phyloP scores from a whole-genome alignment of 2,113 vertebrate genomes.

The Tragelaphus scriptus region DNA sequence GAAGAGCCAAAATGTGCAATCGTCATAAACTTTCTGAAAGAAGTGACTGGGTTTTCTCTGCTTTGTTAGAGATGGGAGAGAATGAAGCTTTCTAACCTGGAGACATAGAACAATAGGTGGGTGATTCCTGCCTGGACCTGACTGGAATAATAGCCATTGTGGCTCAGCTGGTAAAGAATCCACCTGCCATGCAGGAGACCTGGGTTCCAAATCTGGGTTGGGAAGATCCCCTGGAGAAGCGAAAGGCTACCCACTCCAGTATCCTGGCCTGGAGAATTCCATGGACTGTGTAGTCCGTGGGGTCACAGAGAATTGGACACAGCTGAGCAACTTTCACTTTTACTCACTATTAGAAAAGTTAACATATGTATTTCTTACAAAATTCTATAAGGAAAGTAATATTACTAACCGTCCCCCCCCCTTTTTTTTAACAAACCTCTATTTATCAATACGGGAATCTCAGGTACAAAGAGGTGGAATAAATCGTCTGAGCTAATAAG shows the following conservation, averaged over 20 bases:
- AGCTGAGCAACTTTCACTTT: not conserved
- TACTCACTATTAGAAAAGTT: not conserved
- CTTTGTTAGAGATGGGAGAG: not conserved
- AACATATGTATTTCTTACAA: not conserved
- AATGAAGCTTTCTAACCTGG: not conserved
- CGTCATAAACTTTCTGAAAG: not conserved
- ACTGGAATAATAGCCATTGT: not conserved
- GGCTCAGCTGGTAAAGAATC: not conserved
- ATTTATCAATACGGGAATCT: not conserved
- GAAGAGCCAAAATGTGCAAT: not conserved
- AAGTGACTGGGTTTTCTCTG: not conserved
- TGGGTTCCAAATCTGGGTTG: not conserved
- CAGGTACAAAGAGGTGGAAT: not conserved
- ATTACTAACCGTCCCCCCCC: not conserved
- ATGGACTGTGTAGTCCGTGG: not conserved
- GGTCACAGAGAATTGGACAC: not conserved
- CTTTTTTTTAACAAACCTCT: not conserved
- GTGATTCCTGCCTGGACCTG: not conserved
- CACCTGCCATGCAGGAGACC: not conserved
- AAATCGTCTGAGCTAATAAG: not conserved
- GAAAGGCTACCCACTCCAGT: not conserved
- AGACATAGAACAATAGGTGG: not conserved
- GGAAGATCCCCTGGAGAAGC: not conserved
- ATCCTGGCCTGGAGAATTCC: not conserved
- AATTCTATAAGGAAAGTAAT: not conserved